Percentiles rank a stretch among this genome's conserved stretches.
phyloP scores from a whole-genome alignment of 2,113 vertebrate species.

The Podarcis muralis region DNA sequence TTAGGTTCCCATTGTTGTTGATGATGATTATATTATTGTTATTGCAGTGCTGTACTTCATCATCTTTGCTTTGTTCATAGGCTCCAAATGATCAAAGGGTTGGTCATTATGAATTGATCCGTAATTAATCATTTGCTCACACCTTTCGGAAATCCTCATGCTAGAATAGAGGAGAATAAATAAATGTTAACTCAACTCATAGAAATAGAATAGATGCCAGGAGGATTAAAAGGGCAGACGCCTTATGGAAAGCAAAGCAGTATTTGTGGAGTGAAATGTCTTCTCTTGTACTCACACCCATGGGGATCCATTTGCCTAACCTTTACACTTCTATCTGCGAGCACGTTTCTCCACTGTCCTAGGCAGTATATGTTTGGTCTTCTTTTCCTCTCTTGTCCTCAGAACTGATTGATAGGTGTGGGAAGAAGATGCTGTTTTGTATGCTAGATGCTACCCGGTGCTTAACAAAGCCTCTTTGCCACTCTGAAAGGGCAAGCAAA shows the following conservation, averaged over 20 bases:
- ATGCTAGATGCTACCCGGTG: neutral
- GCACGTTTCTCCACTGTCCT: neutral
- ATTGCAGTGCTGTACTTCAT: neutral
- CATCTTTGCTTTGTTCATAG: neutral
- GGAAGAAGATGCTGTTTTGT: neutral
- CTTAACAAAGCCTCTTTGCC: neutral
- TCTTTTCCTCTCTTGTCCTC: neutral
- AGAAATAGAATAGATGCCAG: neutral
- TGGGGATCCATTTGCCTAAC: neutral
- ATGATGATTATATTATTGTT: neutral
- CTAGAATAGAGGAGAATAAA: neutral
- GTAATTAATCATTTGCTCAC: neutral
- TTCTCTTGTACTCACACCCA: neutral
- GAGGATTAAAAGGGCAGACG: neutral
- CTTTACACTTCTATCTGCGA: neutral
- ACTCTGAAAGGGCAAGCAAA: neutral
- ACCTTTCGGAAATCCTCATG: neutral
- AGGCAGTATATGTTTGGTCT: neutral
- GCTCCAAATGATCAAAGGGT: neutral
- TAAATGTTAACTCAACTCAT: neutral
- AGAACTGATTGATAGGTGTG: neutral
- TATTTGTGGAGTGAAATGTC: neutral
- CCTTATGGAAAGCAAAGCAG: rapidly evolving
- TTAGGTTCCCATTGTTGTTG: neutral
- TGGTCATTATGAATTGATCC: constrained; percentile 4